Evolutionary conservation across 2,888 invertebrate species (phyloP).

Genomic region (Lucinisca nassula): DNA sequence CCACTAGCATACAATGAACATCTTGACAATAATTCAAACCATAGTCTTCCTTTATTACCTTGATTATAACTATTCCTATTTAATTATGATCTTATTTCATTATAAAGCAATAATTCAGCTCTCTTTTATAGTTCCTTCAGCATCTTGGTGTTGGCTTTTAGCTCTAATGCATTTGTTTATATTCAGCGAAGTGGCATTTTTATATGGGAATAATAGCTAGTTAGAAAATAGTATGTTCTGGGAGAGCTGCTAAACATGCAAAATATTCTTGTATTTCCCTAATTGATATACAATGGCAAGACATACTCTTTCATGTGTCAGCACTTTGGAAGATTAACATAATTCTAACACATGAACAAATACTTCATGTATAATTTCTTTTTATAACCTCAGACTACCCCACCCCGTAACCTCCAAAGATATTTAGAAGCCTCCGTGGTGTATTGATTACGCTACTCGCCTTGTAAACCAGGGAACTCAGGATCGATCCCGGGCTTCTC

Average conservation of each 20-base stretch:
- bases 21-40: neutral
- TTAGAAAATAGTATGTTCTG: neutral
- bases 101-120: neutral
- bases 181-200: neutral
- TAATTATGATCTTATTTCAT: neutral
- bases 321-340: no score
- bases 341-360: no score
- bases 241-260: neutral
- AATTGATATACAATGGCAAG: no score
- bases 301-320: no score
- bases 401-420: no score
- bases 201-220: neutral
- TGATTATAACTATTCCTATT: neutral
- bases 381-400: no score
- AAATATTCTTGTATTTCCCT: neutral
- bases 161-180: neutral
- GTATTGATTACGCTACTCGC: no score
- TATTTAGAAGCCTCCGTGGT: no score
- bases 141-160: neutral
- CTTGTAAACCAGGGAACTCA: no score
- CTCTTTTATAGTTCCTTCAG: neutral
- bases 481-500: no score
- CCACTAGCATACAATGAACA: neutral
- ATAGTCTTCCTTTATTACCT: neutral
- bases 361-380: no score